A percentile compares a stretch with the other conserved stretches of the same genome.
These are phyloP conservation scores for Acipenser ruthenus DNA, from an alignment of 2,797 vertebrate genomes.

Conservation along the genomic window DNA sequence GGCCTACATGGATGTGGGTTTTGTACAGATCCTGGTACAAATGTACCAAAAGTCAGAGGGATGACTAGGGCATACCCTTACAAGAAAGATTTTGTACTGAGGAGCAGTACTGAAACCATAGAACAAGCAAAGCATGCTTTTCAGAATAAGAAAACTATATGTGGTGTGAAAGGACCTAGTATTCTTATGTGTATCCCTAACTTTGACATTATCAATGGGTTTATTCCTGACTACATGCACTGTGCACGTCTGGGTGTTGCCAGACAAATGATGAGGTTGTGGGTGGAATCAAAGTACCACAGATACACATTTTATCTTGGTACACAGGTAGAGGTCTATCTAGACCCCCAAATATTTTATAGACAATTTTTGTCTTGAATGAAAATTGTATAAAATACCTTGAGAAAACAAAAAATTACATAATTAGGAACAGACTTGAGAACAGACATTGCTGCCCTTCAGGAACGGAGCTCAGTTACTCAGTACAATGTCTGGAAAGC, in stretches of 20 bases:
- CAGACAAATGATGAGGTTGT: too few relatives aligned
- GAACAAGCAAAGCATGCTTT: neutral
- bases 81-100: constrained; percentile 8
- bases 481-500: too few relatives aligned
- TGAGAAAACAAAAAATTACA: too few relatives aligned
- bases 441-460: too few relatives aligned
- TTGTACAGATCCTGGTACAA: constrained; percentile 11
- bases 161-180: constrained; percentile 14
- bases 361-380: too few relatives aligned
- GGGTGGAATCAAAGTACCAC: too few relatives aligned
- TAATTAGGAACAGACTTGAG: too few relatives aligned
- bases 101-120: constrained; percentile 1
- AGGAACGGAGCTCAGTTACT: too few relatives aligned
- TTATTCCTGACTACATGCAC: constrained; percentile 6
- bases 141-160: constrained; percentile 8
- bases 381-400: too few relatives aligned
- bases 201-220: constrained; percentile 16
- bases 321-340: too few relatives aligned
- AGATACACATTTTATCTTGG: too few relatives aligned
- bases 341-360: too few relatives aligned
- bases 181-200: neutral
- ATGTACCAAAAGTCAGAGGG: constrained; percentile 6
- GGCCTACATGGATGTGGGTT: constrained; percentile 17
- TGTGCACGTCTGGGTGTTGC: neutral
- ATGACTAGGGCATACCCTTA: constrained; percentile 12